phyloP scores from a whole-genome alignment of 2,797 vertebrate genomes.

The Menidia menidia region DNA sequence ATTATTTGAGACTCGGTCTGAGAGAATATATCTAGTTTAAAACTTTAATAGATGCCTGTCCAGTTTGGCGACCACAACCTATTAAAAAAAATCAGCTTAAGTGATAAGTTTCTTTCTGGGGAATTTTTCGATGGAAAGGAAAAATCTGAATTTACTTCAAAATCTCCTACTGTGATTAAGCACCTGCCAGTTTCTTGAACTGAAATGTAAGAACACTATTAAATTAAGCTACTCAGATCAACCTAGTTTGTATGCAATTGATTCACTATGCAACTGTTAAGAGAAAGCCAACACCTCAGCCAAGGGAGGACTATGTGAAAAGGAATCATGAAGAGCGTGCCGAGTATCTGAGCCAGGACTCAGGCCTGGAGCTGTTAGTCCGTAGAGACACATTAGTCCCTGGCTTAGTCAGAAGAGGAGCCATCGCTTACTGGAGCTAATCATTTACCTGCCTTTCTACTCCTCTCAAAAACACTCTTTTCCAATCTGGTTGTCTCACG shows the following conservation, averaged over 20 bases:
- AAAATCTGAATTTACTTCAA: slow-evolving; percentile 3
- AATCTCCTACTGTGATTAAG: slow-evolving; percentile 3
- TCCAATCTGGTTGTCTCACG: slow-evolving; percentile 14
- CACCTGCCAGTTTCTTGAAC: slow-evolving; percentile 44
- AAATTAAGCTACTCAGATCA: slow-evolving; percentile 22
- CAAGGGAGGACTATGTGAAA: slow-evolving; percentile 54
- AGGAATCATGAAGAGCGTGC: slow-evolving; percentile 61
- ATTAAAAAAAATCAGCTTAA: neutral
- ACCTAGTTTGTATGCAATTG: slow-evolving; percentile 10
- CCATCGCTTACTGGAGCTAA: slow-evolving; percentile 56
- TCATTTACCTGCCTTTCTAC: slow-evolving; percentile 52
- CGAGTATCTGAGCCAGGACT: slow-evolving; percentile 52
- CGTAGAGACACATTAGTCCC: slow-evolving; percentile 63
- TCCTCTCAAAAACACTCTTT: slow-evolving; percentile 24
- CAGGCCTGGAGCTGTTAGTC: slow-evolving; percentile 44
- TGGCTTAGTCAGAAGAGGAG: slow-evolving; percentile 49
- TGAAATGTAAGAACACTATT: slow-evolving; percentile 10
- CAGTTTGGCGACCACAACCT: neutral
- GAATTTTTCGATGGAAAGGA: slow-evolving; percentile 21
- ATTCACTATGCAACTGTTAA: slow-evolving; percentile 43
- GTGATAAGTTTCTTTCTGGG: neutral
- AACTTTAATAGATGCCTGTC: neutral
- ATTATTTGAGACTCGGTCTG: neutral
- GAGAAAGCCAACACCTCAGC: slow-evolving; percentile 32
- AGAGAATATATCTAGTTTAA: neutral